Evolutionary conservation across 1,140 invertebrate genomes (phyloP).

Genomic region (Drosophila willistoni): DNA sequence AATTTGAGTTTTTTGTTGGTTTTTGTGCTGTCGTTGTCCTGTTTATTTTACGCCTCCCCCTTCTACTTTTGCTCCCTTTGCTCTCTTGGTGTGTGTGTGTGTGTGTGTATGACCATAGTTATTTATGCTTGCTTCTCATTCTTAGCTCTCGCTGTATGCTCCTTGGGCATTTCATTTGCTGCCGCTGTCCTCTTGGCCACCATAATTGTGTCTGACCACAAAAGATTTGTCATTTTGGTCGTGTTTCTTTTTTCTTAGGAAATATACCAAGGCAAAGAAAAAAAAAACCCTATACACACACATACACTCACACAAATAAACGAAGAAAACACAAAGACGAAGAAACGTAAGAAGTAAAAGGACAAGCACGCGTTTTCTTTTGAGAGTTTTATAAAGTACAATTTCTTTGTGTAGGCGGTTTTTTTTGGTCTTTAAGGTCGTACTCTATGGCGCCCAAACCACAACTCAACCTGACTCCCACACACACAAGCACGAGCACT

Average conservation of each 20-base stretch:
- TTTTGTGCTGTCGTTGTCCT: not conserved
- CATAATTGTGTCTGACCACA: slow-evolving; percentile 65
- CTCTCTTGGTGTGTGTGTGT: slow-evolving; percentile 37
- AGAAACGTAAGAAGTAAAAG: not conserved
- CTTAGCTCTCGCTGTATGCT: slow-evolving; percentile 24
- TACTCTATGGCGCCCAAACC: too few species aligned
- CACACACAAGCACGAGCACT: not conserved
- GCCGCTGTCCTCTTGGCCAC: slow-evolving; percentile 16
- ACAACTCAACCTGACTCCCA: not conserved
- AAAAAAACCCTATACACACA: not conserved
- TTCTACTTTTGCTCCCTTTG: not conserved
- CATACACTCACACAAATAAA: not conserved
- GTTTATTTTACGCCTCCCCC: slow-evolving; percentile 1
- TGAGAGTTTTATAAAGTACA: slow-evolving; percentile 9
- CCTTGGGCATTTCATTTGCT: slow-evolving; percentile 69
- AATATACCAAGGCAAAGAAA: not conserved
- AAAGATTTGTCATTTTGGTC: slow-evolving; percentile 60
- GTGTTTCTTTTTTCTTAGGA: slow-evolving; percentile 17
- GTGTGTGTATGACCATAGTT: slow-evolving; percentile 64
- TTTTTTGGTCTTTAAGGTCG: not conserved
- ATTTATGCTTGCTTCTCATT: slow-evolving; percentile 59
- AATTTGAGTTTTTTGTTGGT: slow-evolving; percentile 44
- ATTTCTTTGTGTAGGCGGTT: slow-evolving; percentile 3
- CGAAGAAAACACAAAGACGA: not conserved
- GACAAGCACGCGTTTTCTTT: slow-evolving; percentile 19